phyloP scores from a whole-genome alignment of 64 coral and sea anemone genomes.

The Montipora capricornis region DNA sequence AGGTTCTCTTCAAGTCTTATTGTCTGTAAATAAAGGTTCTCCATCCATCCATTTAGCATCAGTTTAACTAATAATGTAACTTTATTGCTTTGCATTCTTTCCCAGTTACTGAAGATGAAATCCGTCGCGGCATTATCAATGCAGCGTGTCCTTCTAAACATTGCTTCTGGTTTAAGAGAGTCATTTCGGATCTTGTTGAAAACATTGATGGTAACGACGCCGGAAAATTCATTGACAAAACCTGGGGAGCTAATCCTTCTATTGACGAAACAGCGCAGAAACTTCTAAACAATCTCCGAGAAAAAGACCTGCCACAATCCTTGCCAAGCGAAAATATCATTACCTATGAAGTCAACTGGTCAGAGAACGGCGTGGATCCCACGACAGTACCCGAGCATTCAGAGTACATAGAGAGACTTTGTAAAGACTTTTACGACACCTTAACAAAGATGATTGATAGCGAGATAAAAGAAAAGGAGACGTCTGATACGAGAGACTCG shows the following conservation, averaged over 20 bases:
- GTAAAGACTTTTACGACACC: constrained; percentile 73
- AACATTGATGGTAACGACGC: constrained; percentile 61
- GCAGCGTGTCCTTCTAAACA: constrained; percentile 72
- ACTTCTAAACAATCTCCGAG: constrained; percentile 64
- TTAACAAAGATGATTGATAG: constrained; percentile 74
- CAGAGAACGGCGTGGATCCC: constrained; percentile 81
- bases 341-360: constrained; percentile 82
- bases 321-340: constrained; percentile 71
- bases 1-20: no score
- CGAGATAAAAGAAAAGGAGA: constrained; percentile 70
- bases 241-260: constrained; percentile 25
- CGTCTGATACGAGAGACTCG: constrained; percentile 55
- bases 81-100: neutral
- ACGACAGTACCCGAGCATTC: constrained; percentile 46
- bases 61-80: neutral
- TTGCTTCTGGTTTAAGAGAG: constrained; percentile 93
- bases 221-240: constrained; percentile 88
- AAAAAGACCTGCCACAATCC: constrained; percentile 55
- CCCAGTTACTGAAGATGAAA: constrained; percentile 96
- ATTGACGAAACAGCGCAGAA: constrained; percentile 84
- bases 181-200: constrained; percentile 69
- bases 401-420: constrained; percentile 83
- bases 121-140: constrained; percentile 84
- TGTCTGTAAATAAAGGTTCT: no score
- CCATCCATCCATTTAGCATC: no score